Percentiles rank a stretch among this genome's conserved stretches.
phyloP scores from a whole-genome alignment of 2,113 vertebrate genomes.

The Trematomus loennbergii region DNA sequence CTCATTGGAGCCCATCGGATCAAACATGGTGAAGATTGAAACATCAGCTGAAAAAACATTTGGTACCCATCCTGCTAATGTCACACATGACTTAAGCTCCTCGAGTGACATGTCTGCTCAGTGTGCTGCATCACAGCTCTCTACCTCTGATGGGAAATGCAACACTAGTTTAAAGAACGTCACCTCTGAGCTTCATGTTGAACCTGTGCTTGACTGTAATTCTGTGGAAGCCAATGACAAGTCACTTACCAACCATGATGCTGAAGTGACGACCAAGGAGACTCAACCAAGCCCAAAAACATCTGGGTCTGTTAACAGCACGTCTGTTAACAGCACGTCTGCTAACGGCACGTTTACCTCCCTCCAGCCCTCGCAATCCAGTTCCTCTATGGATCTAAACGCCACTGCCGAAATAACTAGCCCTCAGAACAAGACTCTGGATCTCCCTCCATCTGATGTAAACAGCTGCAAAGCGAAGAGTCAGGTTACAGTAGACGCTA shows the following conservation, averaged over 20 bases:
- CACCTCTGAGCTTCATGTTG: constrained; percentile 10
- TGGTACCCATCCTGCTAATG: constrained; percentile 26
- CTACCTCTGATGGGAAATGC: constrained; percentile 7
- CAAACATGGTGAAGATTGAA: constrained; percentile 9
- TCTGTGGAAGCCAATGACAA: constrained; percentile 11
- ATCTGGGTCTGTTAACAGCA: constrained; percentile 15
- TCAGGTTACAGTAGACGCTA: not conserved
- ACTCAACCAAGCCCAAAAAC: not conserved
- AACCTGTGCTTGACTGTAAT: not conserved
- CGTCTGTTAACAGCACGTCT: too few relatives aligned
- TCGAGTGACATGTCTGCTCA: constrained; percentile 29
- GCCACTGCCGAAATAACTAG: not conserved
- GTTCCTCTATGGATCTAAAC: not conserved
- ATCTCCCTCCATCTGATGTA: constrained; percentile 7
- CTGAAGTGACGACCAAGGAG: not conserved
- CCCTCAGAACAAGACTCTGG: constrained; percentile 34
- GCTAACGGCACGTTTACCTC: constrained; percentile 33
- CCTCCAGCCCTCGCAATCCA: not conserved
- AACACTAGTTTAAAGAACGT: constrained; percentile 13
- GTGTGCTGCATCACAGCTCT: constrained; percentile 1
- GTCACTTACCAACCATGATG: not conserved
- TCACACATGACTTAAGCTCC: constrained; percentile 46
- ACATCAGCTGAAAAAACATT: constrained; percentile 3
- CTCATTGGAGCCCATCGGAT: constrained; percentile 12
- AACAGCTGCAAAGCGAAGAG: not conserved